Evolutionary conservation across 2,797 vertebrate genomes (phyloP).

Genomic region (Anableps anableps): DNA sequence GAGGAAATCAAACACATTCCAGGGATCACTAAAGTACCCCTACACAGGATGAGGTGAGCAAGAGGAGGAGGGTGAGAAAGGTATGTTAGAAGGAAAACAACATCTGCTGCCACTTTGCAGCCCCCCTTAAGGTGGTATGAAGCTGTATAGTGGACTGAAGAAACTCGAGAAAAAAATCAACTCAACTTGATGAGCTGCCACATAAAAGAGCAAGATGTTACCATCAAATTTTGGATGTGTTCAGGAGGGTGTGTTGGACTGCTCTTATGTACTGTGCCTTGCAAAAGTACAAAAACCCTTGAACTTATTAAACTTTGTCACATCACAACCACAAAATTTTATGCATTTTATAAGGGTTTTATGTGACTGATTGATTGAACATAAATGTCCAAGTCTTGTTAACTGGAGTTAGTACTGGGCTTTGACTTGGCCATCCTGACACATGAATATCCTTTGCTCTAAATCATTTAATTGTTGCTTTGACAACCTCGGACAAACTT

Average conservation of each 20-base stretch:
- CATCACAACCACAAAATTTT: background rate
- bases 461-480: background rate
- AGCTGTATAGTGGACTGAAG: constrained; percentile 38
- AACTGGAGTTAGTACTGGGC: background rate
- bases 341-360: background rate
- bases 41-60: constrained; percentile 94
- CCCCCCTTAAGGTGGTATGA: constrained; percentile 61
- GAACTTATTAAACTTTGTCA: background rate
- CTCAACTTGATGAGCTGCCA: constrained; percentile 39
- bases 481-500: background rate
- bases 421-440: background rate
- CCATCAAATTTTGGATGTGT: constrained; percentile 36
- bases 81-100: constrained; percentile 85
- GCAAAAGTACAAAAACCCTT: background rate
- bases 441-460: background rate
- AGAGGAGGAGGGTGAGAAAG: constrained; percentile 82
- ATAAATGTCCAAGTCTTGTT: background rate
- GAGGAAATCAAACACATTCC: constrained; percentile 99
- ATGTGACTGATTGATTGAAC: background rate
- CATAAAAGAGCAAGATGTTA: constrained; percentile 41
- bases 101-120: constrained; percentile 72
- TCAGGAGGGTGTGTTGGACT: constrained; percentile 83
- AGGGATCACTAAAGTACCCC: constrained; percentile 99
- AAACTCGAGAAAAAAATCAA: constrained; percentile 26
- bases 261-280: constrained; percentile 40